These are phyloP conservation scores for Magallana gigas DNA, from an alignment of 1,140 invertebrate genomes.

Conservation along the genomic window DNA sequence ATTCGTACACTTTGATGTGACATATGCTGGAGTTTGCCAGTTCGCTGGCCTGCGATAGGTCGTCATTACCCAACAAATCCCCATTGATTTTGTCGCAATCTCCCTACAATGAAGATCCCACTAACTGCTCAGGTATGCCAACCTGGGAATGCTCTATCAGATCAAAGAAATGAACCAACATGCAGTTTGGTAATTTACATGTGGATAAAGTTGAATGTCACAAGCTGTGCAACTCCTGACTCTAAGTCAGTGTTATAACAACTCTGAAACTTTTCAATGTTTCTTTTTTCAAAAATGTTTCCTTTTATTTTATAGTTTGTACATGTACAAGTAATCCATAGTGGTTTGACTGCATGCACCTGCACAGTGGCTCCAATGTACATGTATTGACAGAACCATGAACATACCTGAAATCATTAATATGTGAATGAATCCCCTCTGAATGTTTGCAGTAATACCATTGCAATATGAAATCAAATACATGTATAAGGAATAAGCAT, in stretches of 20 bases:
- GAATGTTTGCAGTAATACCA: too few species aligned
- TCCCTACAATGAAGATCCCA: background rate
- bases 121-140: slow-evolving; percentile 25
- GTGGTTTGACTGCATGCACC: too few species aligned
- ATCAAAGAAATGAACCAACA: slow-evolving; percentile 23
- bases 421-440: too few species aligned
- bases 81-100: slow-evolving; percentile 27
- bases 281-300: background rate
- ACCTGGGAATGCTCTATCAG: slow-evolving; percentile 27
- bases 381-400: too few species aligned
- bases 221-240: background rate
- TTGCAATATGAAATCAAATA: too few species aligned
- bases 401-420: too few species aligned
- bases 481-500: too few species aligned
- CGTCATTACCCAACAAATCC: slow-evolving; percentile 26
- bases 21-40: slow-evolving; percentile 25
- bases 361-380: too few species aligned
- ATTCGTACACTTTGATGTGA: slow-evolving; percentile 27
- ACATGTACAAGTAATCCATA: too few species aligned
- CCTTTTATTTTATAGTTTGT: too few species aligned
- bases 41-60: slow-evolving; percentile 21
- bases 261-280: background rate
- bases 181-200: slow-evolving; percentile 30
- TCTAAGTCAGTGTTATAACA: too few species aligned
- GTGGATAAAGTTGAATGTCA: background rate